Evolutionary conservation across 2,113 vertebrate genomes (phyloP).

Genomic region (Xiphorhynchus elegans): DNA sequence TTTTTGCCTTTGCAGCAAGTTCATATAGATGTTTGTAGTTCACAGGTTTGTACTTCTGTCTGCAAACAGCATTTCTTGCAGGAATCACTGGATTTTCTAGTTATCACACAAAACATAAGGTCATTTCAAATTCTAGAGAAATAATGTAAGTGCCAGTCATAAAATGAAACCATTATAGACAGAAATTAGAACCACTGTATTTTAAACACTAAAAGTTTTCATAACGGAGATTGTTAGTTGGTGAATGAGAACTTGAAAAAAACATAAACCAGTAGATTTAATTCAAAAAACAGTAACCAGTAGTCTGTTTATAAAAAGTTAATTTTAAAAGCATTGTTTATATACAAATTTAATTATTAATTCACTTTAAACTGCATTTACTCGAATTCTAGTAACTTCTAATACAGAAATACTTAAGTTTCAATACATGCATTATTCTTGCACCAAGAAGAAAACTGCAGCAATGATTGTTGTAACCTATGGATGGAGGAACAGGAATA

Average conservation of each 20-base stretch:
- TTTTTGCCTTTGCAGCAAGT: slow-evolving; percentile 80
- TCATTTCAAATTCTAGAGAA: slow-evolving; percentile 11
- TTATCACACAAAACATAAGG: slow-evolving; percentile 49
- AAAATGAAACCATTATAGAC: neutral
- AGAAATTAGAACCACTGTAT: neutral
- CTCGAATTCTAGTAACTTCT: neutral
- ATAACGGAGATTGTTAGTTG: neutral
- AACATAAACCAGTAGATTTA: neutral
- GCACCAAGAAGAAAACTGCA: neutral
- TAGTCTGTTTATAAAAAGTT: neutral
- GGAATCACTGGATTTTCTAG: slow-evolving; percentile 75
- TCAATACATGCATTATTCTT: neutral
- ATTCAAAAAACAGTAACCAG: neutral
- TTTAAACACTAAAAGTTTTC: neutral
- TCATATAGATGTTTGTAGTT: slow-evolving; percentile 82
- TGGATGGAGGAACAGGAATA: neutral
- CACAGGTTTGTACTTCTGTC: slow-evolving; percentile 80
- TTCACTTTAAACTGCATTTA: neutral
- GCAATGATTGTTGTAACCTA: neutral
- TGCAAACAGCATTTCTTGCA: slow-evolving; percentile 77
- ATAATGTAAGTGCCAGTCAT: neutral
- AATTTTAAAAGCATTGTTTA: neutral
- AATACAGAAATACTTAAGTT: neutral
- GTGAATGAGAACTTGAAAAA: neutral
- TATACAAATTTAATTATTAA: neutral